Percentiles rank a stretch among this genome's conserved stretches.
Evolutionary conservation across 2,797 vertebrate genomes (phyloP).

Genomic region (Philypnodon macrostomus): DNA sequence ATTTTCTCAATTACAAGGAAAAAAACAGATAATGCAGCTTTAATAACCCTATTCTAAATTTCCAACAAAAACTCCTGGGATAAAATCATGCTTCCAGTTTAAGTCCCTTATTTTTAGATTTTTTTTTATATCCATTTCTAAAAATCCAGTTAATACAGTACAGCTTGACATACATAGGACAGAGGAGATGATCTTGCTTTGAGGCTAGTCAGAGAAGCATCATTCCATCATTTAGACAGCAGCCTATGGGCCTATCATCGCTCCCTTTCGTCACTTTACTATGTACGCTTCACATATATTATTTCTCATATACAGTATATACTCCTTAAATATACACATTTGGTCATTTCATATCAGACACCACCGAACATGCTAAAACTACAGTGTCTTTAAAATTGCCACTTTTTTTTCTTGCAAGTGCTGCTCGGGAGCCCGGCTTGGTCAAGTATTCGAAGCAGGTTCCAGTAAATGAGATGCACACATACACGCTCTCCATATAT

Average conservation of each 20-base stretch:
- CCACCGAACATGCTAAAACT: slow-evolving; percentile 70
- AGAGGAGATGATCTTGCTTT: slow-evolving; percentile 32
- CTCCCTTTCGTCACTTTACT: slow-evolving; percentile 38
- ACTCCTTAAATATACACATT: slow-evolving; percentile 46
- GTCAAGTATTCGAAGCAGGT: slow-evolving; percentile 70
- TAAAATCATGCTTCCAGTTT: slow-evolving; percentile 46
- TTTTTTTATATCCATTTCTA: slow-evolving; percentile 23
- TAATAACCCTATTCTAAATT: slow-evolving; percentile 22
- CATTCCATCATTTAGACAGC: slow-evolving; percentile 49
- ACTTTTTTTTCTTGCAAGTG: slow-evolving; percentile 60
- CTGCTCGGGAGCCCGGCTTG: slow-evolving; percentile 60
- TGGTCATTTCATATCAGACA: slow-evolving; percentile 63
- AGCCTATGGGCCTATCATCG: slow-evolving; percentile 35
- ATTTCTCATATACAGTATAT: slow-evolving; percentile 41
- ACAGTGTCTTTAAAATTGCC: slow-evolving; percentile 58
- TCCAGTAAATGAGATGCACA: slow-evolving; percentile 59
- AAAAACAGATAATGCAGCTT: too few species aligned
- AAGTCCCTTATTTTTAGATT: slow-evolving; percentile 12
- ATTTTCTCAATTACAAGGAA: too few species aligned
- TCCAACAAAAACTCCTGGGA: slow-evolving; percentile 29
- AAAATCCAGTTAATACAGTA: slow-evolving; percentile 46
- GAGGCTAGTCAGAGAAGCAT: slow-evolving; percentile 41
- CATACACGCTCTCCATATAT: slow-evolving; percentile 18
- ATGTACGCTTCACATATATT: slow-evolving; percentile 57
- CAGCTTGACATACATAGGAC: slow-evolving; percentile 40